A percentile compares a stretch with the other conserved stretches of the same genome.
Conservation (phyloP, 2,797 vertebrate species). For the Atherinosoma microstoma region DNA sequence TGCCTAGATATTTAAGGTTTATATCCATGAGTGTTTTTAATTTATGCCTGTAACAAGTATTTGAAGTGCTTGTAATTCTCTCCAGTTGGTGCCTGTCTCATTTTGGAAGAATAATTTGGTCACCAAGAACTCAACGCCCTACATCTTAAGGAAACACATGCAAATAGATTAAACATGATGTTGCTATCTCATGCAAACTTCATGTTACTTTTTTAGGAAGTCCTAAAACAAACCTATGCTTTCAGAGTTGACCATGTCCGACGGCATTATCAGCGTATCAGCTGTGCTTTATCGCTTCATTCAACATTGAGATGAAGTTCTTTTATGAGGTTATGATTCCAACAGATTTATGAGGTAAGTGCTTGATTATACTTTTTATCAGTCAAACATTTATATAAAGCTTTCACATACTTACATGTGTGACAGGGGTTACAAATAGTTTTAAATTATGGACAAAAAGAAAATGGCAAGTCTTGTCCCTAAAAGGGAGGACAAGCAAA, state of each 20-base stretch:
- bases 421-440: not conserved
- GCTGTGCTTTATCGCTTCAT: not conserved
- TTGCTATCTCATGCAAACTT: not conserved
- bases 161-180: not conserved
- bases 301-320: not conserved
- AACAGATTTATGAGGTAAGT: not conserved
- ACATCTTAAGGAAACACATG: not conserved
- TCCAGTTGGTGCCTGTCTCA: constrained; percentile 22
- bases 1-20: constrained; percentile 24
- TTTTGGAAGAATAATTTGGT: not conserved
- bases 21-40: constrained; percentile 10
- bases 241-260: not conserved
- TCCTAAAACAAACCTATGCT: not conserved
- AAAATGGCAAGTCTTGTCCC: not conserved
- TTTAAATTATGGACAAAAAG: not conserved
- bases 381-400: not conserved
- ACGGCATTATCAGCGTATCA: not conserved
- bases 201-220: not conserved
- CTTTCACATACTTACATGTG: not conserved
- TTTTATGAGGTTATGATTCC: not conserved
- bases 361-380: not conserved
- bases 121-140: not conserved
- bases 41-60: constrained; percentile 20
- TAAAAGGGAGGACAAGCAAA: not conserved
- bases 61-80: constrained; percentile 16